These are phyloP conservation scores for Melanostoma scalare DNA, from an alignment of 2,888 invertebrate species.

Conservation along the genomic window DNA sequence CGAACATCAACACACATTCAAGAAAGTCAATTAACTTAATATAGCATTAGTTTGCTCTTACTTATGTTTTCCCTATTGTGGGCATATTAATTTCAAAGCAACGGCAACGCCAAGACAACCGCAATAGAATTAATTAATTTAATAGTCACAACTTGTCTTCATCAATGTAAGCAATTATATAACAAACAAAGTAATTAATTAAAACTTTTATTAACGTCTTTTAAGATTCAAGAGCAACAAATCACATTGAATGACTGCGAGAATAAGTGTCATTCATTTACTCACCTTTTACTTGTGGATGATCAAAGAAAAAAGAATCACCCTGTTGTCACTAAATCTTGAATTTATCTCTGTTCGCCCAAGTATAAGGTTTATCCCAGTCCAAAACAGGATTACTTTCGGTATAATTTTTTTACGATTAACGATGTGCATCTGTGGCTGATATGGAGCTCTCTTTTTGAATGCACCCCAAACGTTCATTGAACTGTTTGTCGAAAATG, in stretches of 20 bases:
- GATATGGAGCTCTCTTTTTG: too few species aligned
- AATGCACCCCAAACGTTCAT: constrained; percentile 1
- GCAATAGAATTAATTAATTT: constrained; percentile 9
- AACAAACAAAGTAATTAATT: constrained; percentile 1
- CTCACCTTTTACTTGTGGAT: constrained; percentile 9
- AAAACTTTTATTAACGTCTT: constrained; percentile 10
- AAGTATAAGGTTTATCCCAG: background rate
- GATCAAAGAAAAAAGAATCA: too few species aligned
- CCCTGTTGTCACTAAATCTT: background rate
- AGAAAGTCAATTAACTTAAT: too few species aligned
- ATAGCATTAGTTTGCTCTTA: too few species aligned
- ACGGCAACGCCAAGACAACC: too few species aligned
- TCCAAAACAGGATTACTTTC: background rate
- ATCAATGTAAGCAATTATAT: background rate
- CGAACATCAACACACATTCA: too few species aligned
- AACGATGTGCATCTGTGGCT: too few species aligned
- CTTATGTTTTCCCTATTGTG: too few species aligned
- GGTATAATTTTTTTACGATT: too few species aligned
- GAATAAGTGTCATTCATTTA: constrained; percentile 43
- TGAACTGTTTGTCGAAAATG: constrained; percentile 10
- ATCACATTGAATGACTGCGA: constrained; percentile 9
- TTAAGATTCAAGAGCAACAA: constrained; percentile 11
- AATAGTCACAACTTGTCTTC: background rate
- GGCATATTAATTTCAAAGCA: too few species aligned
- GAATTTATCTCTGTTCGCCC: too few species aligned